These are phyloP conservation scores for Hanleya hanleyi DNA, from an alignment of 2,888 invertebrate genomes.

Conservation along the genomic window DNA sequence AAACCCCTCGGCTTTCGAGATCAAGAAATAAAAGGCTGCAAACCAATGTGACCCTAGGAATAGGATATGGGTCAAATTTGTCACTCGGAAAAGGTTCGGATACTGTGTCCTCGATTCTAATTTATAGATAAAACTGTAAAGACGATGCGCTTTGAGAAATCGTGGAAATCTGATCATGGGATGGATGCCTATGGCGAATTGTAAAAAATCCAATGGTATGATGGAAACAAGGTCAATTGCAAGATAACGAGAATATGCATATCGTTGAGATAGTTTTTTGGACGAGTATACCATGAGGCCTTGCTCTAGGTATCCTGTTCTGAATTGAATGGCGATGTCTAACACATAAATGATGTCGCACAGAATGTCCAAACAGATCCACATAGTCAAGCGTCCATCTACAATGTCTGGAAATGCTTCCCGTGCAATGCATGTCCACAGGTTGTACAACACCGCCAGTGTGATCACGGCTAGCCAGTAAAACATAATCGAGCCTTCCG, in stretches of 20 bases:
- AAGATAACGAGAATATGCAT: conserved; percentile 88
- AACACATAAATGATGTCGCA: conserved; percentile 90
- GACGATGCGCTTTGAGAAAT: conserved; percentile 83
- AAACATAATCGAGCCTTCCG: conserved; percentile 96
- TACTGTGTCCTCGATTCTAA: conserved; percentile 96
- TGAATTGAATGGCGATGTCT: conserved; percentile 92
- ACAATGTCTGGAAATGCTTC: conserved; percentile 95
- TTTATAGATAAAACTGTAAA: conserved; percentile 91
- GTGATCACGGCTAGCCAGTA: conserved; percentile 95
- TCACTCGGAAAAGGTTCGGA: conserved; percentile 96
- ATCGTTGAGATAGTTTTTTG: conserved; percentile 91
- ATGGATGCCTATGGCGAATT: conserved; percentile 80
- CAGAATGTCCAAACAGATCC: conserved; percentile 80
- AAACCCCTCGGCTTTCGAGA: conserved; percentile 81
- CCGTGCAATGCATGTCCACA: conserved; percentile 95
- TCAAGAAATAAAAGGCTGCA: conserved; percentile 96
- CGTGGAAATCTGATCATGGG: conserved; percentile 84
- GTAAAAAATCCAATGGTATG: conserved; percentile 89
- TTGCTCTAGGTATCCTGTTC: conserved; percentile 92
- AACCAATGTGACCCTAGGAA: conserved; percentile 98
- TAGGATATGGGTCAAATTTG: conserved; percentile 95
- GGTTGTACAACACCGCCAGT: conserved; percentile 91
- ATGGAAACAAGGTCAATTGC: conserved; percentile 87
- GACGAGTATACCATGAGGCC: conserved; percentile 96
- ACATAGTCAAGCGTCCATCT: conserved; percentile 51